A percentile compares a stretch with the other conserved stretches of the same genome.
These are phyloP conservation scores for Henricia sp. DNA, from an alignment of 53 echinoderm and acorn worm genomes.

Conservation along the genomic window DNA sequence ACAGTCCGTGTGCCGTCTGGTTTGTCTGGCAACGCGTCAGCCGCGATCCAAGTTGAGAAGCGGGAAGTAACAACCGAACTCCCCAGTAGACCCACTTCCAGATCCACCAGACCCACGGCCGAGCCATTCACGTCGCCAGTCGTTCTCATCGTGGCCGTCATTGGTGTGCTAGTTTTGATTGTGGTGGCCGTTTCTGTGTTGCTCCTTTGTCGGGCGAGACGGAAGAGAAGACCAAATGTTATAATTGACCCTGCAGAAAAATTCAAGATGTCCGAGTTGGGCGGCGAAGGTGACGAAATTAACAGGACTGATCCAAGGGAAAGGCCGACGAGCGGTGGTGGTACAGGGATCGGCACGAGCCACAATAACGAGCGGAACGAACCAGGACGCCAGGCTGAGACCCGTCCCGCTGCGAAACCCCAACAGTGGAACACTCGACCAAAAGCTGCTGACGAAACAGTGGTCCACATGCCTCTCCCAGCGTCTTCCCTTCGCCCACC, in stretches of 20 bases:
- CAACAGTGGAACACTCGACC: background rate
- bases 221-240: background rate
- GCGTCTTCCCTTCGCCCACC: slow-evolving; percentile 12
- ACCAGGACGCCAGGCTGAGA: background rate
- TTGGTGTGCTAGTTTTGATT: background rate
- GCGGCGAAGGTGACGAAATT: background rate
- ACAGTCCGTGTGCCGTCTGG: slow-evolving; percentile 56
- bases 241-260: slow-evolving; percentile 1
- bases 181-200: background rate
- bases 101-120: background rate
- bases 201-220: background rate
- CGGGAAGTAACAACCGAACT: background rate
- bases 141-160: background rate
- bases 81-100: background rate
- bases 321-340: background rate
- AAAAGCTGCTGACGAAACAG: background rate
- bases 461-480: background rate
- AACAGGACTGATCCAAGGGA: background rate
- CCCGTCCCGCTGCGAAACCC: background rate
- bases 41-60: slow-evolving; percentile 1
- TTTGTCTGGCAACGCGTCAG: slow-evolving; percentile 23
- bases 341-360: too few species aligned
- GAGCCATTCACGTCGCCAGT: background rate
- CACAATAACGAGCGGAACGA: background rate
- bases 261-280: background rate